Conservation (phyloP, 2,888 invertebrate genomes). For the Epinotia bilunana region DNA sequence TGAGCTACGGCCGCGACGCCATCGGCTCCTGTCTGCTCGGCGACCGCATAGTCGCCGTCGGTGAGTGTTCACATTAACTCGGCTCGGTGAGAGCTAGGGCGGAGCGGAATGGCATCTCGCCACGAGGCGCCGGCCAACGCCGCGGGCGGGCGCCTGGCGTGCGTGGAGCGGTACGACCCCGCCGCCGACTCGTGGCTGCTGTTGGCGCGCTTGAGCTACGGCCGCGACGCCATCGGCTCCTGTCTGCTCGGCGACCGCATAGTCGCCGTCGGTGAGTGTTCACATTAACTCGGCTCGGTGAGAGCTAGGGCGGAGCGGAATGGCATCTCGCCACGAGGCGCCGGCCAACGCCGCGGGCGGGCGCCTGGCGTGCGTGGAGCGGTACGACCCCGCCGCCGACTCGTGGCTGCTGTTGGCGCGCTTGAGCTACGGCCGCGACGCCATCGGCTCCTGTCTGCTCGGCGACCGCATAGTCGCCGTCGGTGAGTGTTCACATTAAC, state of each 20-base stretch:
- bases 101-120: no score
- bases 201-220: conserved; percentile 92
- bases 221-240: conserved; percentile 95
- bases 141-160: no score
- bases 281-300: no score
- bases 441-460: conserved; percentile 85
- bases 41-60: conserved; percentile 91
- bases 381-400: conserved; percentile 82
- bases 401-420: conserved; percentile 93
- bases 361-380: conserved; percentile 86
- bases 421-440: conserved; percentile 93
- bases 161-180: background rate
- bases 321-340: background rate
- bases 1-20: conserved; percentile 93
- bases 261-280: conserved; percentile 90
- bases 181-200: conserved; percentile 94
- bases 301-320: no score
- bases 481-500: conserved; percentile 20
- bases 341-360: no score
- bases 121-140: no score
- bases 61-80: conserved; percentile 73
- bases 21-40: conserved; percentile 95
- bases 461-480: background rate
- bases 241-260: conserved; percentile 93
- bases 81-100: no score